These are phyloP conservation scores for Drosophila novamexicana DNA, from an alignment of 1,140 invertebrate genomes.

Conservation along the genomic window DNA sequence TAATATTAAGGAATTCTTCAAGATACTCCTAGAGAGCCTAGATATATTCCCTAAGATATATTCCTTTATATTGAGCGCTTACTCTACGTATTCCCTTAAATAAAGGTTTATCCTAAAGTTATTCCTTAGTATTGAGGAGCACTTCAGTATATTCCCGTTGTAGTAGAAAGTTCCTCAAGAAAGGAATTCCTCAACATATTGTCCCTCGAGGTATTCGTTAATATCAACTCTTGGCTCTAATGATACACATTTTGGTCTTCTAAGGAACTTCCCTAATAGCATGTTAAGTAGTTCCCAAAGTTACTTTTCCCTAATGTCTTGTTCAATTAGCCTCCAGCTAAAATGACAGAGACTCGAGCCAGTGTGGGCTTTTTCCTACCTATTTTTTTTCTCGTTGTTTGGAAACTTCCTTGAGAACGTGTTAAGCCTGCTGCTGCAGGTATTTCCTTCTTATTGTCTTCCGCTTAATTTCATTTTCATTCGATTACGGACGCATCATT, in stretches of 20 bases:
- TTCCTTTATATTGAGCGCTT: too few relatives aligned
- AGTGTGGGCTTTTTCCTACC: not conserved
- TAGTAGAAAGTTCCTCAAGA: too few relatives aligned
- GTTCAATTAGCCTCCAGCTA: slow-evolving; percentile 4
- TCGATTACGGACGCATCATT: slow-evolving; percentile 48
- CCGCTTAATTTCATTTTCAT: slow-evolving; percentile 26
- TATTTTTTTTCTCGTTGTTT: not conserved
- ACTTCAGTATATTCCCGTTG: too few relatives aligned
- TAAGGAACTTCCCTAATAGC: not conserved
- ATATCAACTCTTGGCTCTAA: not conserved
- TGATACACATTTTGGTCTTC: not conserved
- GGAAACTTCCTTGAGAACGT: slow-evolving; percentile 24
- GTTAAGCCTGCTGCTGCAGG: slow-evolving; percentile 7
- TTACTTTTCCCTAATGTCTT: slow-evolving; percentile 1
- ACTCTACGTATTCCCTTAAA: too few relatives aligned
- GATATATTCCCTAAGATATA: too few relatives aligned
- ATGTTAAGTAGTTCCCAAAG: not conserved
- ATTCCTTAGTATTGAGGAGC: too few relatives aligned
- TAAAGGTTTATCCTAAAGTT: too few relatives aligned
- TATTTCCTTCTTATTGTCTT: slow-evolving; percentile 9
- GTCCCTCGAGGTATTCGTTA: not conserved
- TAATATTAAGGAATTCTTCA: too few relatives aligned
- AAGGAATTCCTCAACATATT: too few relatives aligned
- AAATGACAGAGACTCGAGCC: not conserved
- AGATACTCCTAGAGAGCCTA: too few relatives aligned